phyloP scores from a whole-genome alignment of 2,113 vertebrate species.

The Macaca mulatta region DNA sequence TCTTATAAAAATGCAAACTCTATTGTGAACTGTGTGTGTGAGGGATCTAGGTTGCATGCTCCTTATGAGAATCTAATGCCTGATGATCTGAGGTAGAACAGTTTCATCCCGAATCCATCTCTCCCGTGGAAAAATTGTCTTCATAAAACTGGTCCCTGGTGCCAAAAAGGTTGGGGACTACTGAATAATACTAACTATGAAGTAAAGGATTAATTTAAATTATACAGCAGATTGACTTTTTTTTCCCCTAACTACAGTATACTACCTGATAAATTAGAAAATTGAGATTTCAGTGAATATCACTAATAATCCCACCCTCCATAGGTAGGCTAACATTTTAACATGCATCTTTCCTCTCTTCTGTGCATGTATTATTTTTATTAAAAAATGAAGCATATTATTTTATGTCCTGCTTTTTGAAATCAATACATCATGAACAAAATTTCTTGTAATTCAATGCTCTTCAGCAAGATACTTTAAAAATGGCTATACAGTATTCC shows the following conservation, averaged over 20 bases:
- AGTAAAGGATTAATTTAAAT: background rate
- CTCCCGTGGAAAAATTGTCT: too few species aligned
- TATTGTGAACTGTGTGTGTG: too few species aligned
- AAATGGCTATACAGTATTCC: background rate
- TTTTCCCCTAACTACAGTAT: background rate
- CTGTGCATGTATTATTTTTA: background rate
- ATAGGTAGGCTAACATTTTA: background rate
- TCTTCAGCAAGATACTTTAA: background rate
- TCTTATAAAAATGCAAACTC: too few species aligned
- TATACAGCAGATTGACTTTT: background rate
- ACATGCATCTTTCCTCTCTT: background rate
- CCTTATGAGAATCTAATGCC: too few species aligned
- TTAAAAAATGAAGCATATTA: background rate
- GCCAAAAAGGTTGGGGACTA: too few species aligned
- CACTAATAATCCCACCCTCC: background rate
- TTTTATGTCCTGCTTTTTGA: background rate
- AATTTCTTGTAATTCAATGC: background rate
- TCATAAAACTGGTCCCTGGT: too few species aligned
- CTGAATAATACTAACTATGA: background rate
- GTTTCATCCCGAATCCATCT: too few species aligned
- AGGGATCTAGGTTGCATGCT: too few species aligned
- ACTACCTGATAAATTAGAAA: background rate
- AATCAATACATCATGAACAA: background rate
- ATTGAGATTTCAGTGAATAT: constrained; percentile 22
- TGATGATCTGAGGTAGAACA: too few species aligned